phyloP scores from a whole-genome alignment of 2,113 vertebrate species.

The Hippoglossus stenolepis region DNA sequence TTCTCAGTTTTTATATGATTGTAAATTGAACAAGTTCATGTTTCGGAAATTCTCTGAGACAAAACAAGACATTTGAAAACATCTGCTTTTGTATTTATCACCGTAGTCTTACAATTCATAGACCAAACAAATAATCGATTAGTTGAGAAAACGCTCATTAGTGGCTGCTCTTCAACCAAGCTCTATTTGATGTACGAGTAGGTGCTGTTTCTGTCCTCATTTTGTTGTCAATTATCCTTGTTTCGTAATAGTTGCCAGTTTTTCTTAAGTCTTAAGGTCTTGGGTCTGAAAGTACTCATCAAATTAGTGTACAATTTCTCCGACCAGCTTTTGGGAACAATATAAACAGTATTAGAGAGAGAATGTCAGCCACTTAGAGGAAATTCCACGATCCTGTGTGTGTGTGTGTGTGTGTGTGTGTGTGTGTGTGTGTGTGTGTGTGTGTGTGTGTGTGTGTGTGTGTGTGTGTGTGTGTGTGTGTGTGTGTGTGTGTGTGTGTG shows the following conservation, averaged over 20 bases:
- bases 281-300: constrained; percentile 29
- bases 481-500: constrained; percentile 56
- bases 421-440: constrained; percentile 49
- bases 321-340: constrained; percentile 31
- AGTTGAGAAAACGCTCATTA: not conserved
- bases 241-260: constrained; percentile 11
- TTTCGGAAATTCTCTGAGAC: too few relatives aligned
- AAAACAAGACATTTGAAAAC: too few relatives aligned
- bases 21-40: not conserved
- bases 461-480: constrained; percentile 49
- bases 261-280: constrained; percentile 27
- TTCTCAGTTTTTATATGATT: not conserved
- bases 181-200: not conserved
- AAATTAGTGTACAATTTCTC: constrained; percentile 47
- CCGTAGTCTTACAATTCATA: too few relatives aligned
- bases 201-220: constrained; percentile 20
- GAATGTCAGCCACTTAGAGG: constrained; percentile 47
- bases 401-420: constrained; percentile 50
- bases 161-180: not conserved
- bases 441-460: constrained; percentile 45
- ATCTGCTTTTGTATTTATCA: too few relatives aligned
- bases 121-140: not conserved
- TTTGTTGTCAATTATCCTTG: constrained; percentile 1
- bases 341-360: constrained; percentile 49
- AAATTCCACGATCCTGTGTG: constrained; percentile 60